Evolutionary conservation across 2,113 vertebrate species (phyloP), one percentile per base, ranked within the genome.

Genomic region (Boulengerochromis microlepis): DNA sequence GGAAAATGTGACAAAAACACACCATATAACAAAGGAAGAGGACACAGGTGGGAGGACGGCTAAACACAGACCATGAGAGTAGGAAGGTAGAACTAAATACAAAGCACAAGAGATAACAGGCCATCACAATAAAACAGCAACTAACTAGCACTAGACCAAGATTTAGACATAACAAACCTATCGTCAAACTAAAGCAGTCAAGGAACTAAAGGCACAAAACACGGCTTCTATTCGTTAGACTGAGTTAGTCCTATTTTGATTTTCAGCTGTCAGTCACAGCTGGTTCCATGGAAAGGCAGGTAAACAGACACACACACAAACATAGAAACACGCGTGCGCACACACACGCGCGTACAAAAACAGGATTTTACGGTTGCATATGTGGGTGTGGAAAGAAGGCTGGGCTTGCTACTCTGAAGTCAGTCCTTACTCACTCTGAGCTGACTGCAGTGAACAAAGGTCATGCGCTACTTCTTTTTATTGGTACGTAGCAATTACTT

Each of bases 391-490:
- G 56, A 69, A 11, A 84, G 31, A 50, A 31, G 82, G 54, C 71
- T 29, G 71, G 81, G 22, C 80, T 87, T 4, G 3, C 59, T 15
- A 11, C 6, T 80, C 12, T 40, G 19, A 11, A 19, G 31, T 8
- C 5, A 13, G 69, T 38, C 45, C 7, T 82, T 16, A 2, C 19
- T 24, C 82, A 61, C 12, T 74, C 10, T 2, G 15, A 31, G 9
- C 38, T 87, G 82, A 47, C 80, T 22, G 3, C 7, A 26, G 24
- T 12, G 4, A 87, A 59, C 66, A 8, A 19, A 35, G 59, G 83
- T 54, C 81, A 92, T 94, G 92, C 57, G 85, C 42, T 16, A 16
- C 83, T 59, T 89, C 81, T 24, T 81, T 52, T 50, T 93, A 76
- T 38, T 93, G 94, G 92, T 94, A 90, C 1, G 91, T 92, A 85